phyloP scores from a whole-genome alignment of 1,140 invertebrate genomes.

The Patella vulgata region DNA sequence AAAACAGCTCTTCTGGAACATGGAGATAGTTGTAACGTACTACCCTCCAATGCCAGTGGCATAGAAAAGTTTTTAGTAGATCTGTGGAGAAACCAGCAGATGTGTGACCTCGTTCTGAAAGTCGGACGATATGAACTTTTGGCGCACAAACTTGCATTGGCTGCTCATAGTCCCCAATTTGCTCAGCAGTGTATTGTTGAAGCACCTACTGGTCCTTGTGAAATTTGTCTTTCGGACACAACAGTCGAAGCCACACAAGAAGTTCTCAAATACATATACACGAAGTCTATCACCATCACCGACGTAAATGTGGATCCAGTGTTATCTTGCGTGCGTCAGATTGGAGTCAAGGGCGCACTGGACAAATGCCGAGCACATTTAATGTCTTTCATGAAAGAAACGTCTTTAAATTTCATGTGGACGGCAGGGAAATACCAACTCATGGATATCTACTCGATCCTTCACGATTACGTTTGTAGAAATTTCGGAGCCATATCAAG shows the following conservation, averaged over 20 bases:
- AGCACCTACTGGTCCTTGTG: neutral
- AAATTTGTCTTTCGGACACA: slow-evolving; percentile 12
- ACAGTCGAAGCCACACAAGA: slow-evolving; percentile 1
- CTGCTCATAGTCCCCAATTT: slow-evolving; percentile 11
- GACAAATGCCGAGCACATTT: neutral
- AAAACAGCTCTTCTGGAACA: too few species aligned
- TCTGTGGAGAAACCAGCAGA: slow-evolving; percentile 8
- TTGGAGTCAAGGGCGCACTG: slow-evolving; percentile 6
- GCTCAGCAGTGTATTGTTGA: slow-evolving; percentile 3
- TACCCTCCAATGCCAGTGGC: too few species aligned
- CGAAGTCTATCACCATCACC: slow-evolving; percentile 4
- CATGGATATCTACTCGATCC: neutral
- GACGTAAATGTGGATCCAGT: slow-evolving; percentile 10
- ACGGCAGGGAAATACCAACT: slow-evolving; percentile 17
- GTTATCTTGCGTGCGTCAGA: neutral
- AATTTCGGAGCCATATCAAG: slow-evolving; percentile 2
- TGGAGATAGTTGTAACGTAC: too few species aligned
- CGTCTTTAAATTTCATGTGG: neutral
- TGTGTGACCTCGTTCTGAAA: slow-evolving; percentile 11
- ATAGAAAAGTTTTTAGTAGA: neutral
- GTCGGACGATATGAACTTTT: slow-evolving; percentile 3
- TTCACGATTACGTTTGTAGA: slow-evolving; percentile 13
- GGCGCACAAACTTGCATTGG: slow-evolving; percentile 12
- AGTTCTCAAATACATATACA: slow-evolving; percentile 14
- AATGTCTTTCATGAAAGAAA: neutral